Conservation (phyloP, 2,888 invertebrate species). For the Carpatolechia fugitivella region DNA sequence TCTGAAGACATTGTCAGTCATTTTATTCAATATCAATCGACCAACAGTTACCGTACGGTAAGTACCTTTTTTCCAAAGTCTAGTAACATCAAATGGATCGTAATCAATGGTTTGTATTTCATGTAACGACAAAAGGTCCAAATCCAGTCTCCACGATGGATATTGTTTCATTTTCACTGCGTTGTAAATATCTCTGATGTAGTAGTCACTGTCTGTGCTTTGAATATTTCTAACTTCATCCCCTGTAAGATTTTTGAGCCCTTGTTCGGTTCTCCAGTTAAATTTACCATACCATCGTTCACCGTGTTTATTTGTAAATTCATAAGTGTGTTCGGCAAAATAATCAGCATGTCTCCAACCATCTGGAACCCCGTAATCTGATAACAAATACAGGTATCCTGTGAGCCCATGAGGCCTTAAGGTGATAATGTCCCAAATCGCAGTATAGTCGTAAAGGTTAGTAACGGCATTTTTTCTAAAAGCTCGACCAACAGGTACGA, state of each 20-base stretch:
- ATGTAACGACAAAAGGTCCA: constrained; percentile 47
- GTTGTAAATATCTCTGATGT: constrained; percentile 88
- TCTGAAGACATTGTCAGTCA: constrained; percentile 49
- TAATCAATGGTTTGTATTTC: constrained; percentile 44
- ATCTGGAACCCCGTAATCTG: constrained; percentile 93
- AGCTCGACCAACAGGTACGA: constrained; percentile 93
- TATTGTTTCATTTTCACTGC: constrained; percentile 84
- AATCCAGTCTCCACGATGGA: constrained; percentile 54
- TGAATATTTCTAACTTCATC: constrained; percentile 81
- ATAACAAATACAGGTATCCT: constrained; percentile 83
- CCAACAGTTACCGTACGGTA: constrained; percentile 49
- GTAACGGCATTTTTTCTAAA: constrained; percentile 77
- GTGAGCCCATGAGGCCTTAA: not conserved
- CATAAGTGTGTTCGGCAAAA: constrained; percentile 94
- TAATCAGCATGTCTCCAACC: constrained; percentile 94
- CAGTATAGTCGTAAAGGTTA: not conserved
- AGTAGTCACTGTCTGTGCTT: constrained; percentile 92
- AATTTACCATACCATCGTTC: constrained; percentile 90
- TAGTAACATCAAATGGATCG: constrained; percentile 56
- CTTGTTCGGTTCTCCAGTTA: constrained; percentile 93
- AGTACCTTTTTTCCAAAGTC: constrained; percentile 56
- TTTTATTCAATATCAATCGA: constrained; percentile 43
- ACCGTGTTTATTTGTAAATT: constrained; percentile 86
- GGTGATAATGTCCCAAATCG: not conserved
- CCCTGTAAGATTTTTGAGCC: constrained; percentile 85